A percentile compares a stretch with the other conserved stretches of the same genome.
These are phyloP conservation scores for Leptopilina drosophilae DNA, from an alignment of 2,888 invertebrate genomes.

Conservation along the genomic window DNA sequence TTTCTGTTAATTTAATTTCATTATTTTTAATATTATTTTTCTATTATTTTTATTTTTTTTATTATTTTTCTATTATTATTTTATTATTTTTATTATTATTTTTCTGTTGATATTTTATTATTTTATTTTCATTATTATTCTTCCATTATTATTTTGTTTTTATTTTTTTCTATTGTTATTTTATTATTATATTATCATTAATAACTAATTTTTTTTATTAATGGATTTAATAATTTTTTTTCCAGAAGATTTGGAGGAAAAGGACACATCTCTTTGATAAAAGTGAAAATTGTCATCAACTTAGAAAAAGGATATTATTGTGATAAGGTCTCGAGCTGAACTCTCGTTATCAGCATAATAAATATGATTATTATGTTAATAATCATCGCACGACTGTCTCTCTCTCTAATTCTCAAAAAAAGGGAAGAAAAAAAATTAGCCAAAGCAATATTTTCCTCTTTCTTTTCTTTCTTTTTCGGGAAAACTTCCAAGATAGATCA, in stretches of 20 bases:
- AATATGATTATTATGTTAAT: slow-evolving; percentile 25
- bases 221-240: slow-evolving; percentile 15
- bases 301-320: slow-evolving; percentile 10
- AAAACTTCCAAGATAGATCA: not conserved
- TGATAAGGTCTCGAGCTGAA: slow-evolving; percentile 32
- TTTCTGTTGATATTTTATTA: not conserved
- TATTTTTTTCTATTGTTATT: too few relatives aligned
- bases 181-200: too few relatives aligned
- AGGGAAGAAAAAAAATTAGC: not conserved
- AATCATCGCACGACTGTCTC: slow-evolving; percentile 21
- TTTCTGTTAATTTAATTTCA: not conserved
- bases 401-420: not conserved
- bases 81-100: not conserved
- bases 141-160: too few relatives aligned
- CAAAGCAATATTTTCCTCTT: slow-evolving; percentile 10
- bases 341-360: slow-evolving; percentile 11
- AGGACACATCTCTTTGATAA: slow-evolving; percentile 54
- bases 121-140: not conserved
- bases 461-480: not conserved
- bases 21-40: too few relatives aligned
- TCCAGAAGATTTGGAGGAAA: slow-evolving; percentile 56
- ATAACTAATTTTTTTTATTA: not conserved
- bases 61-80: not conserved
- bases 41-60: slow-evolving; percentile 27
- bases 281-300: not conserved